Percentiles rank a stretch among this genome's conserved stretches.
phyloP scores from a whole-genome alignment of 2,888 invertebrate species.

The Cosmia trapezina region DNA sequence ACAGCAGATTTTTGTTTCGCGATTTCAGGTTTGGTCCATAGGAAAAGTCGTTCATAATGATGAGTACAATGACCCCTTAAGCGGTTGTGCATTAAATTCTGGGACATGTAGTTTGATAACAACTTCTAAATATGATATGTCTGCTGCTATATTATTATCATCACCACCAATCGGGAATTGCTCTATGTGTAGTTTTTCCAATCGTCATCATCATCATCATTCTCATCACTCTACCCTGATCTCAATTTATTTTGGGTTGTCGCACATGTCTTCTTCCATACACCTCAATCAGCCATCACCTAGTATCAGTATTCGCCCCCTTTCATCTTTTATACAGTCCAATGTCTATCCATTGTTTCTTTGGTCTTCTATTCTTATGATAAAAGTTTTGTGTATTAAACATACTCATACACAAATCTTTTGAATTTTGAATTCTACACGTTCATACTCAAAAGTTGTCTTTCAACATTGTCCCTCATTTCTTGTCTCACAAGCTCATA shows the following conservation, averaged over 20 bases:
- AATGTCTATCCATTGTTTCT: slow-evolving; percentile 15
- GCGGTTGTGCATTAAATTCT: too few species aligned
- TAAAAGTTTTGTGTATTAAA: background rate
- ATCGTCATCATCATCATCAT: background rate
- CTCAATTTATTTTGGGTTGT: slow-evolving; percentile 16
- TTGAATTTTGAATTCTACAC: background rate
- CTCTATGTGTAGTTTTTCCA: background rate
- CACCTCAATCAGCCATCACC: slow-evolving; percentile 9
- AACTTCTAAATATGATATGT: background rate
- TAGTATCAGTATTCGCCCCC: slow-evolving; percentile 1
- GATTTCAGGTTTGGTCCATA: too few species aligned
- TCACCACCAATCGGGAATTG: background rate
- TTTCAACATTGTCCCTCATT: background rate
- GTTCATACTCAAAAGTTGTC: background rate
- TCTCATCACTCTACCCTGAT: background rate
- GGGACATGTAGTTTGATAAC: background rate
- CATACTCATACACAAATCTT: too few species aligned
- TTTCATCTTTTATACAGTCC: slow-evolving; percentile 7
- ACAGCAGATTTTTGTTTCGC: too few species aligned
- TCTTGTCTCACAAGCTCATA: background rate
- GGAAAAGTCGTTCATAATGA: too few species aligned
- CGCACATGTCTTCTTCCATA: slow-evolving; percentile 1
- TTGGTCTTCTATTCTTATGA: slow-evolving; percentile 21
- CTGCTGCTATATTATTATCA: slow-evolving; percentile 7
- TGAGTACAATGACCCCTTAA: too few species aligned